These are phyloP conservation scores for Ichneumoninae sp. DNA, from an alignment of 2,888 invertebrate species.

Conservation along the genomic window DNA sequence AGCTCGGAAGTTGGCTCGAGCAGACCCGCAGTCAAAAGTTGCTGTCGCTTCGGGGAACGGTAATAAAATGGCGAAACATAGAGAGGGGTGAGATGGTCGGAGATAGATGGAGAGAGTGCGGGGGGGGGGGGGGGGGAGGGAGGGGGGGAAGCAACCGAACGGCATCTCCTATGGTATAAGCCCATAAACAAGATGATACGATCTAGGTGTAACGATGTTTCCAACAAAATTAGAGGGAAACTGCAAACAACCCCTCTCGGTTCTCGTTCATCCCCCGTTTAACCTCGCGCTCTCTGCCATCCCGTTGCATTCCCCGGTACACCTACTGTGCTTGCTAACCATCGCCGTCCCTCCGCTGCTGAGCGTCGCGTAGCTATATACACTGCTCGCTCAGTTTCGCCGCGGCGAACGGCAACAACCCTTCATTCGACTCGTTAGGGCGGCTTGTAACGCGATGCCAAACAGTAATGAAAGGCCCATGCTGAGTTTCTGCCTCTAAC, in stretches of 20 bases:
- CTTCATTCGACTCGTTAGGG: constrained; percentile 81
- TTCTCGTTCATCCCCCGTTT: constrained; percentile 73
- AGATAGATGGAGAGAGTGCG: constrained; percentile 41
- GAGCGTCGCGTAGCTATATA: not conserved
- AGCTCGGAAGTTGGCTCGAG: constrained; percentile 25
- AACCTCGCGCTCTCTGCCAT: constrained; percentile 70
- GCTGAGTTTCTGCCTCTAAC: constrained; percentile 65
- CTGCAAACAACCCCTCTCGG: constrained; percentile 79
- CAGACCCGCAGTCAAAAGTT: constrained; percentile 38
- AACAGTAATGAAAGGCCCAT: constrained; percentile 81
- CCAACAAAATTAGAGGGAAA: constrained; percentile 82
- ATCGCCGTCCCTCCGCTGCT: constrained; percentile 11
- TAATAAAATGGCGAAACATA: constrained; percentile 73
- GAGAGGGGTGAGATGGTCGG: constrained; percentile 23
- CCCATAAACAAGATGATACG: constrained; percentile 80
- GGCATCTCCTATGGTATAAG: constrained; percentile 76
- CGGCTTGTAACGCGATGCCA: constrained; percentile 79
- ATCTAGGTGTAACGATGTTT: constrained; percentile 81
- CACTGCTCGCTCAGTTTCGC: constrained; percentile 64
- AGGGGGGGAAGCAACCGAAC: constrained; percentile 66
- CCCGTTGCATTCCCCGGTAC: constrained; percentile 38
- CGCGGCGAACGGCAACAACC: constrained; percentile 73
- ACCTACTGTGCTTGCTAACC: constrained; percentile 33
- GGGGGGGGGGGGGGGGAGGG: constrained; percentile 13
- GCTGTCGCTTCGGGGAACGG: constrained; percentile 46